A percentile compares a stretch with the other conserved stretches of the same genome.
Evolutionary conservation across 2,797 vertebrate species (phyloP).

Genomic region (Presbytis comata): DNA sequence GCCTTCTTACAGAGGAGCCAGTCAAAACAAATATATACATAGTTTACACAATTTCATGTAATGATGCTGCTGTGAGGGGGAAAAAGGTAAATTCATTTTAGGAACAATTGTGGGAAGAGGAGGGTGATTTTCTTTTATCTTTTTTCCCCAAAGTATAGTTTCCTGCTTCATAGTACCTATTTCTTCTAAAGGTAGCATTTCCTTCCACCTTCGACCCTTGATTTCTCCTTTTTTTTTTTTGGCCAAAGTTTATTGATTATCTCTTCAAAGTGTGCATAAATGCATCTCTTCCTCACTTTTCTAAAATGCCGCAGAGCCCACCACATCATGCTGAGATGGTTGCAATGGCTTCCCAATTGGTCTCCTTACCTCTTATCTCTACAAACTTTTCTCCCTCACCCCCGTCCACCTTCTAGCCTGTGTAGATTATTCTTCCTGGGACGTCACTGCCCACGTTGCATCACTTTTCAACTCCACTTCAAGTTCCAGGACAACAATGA

Average conservation of each 20-base stretch:
- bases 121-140: not conserved
- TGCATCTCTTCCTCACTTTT: not conserved
- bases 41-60: not conserved
- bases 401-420: not conserved
- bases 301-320: not conserved
- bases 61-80: too few species aligned
- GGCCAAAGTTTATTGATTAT: not conserved
- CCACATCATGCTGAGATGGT: not conserved
- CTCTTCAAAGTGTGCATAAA: not conserved
- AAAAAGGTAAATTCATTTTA: not conserved
- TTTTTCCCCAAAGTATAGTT: not conserved
- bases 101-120: not conserved
- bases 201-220: not conserved
- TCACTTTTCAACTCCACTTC: not conserved
- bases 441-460: not conserved
- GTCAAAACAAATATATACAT: not conserved
- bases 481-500: not conserved
- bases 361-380: not conserved
- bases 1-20: not conserved
- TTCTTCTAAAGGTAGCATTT: not conserved
- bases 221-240: not conserved
- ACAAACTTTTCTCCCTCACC: not conserved
- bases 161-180: not conserved
- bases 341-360: not conserved
- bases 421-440: not conserved